A percentile compares a stretch with the other conserved stretches of the same genome.
These are phyloP conservation scores for Pseudochromis fuscus DNA, from an alignment of 2,797 vertebrate genomes.

Conservation along the genomic window DNA sequence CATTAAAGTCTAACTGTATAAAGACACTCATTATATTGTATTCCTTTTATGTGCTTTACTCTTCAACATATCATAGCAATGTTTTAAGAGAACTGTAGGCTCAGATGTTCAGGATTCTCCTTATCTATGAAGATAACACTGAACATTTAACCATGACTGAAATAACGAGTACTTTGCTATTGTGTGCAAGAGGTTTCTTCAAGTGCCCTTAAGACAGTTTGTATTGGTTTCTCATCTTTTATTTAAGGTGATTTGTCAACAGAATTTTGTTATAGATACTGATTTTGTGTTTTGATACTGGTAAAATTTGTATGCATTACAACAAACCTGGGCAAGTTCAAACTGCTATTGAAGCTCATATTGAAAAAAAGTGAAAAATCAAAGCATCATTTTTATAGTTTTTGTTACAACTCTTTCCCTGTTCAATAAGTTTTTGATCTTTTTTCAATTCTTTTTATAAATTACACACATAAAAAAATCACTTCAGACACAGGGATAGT, in stretches of 20 bases:
- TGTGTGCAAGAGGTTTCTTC: not conserved
- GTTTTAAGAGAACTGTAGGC: conserved; percentile 23
- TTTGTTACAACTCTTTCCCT: not conserved
- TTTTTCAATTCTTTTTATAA: conserved; percentile 13
- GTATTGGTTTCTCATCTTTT: not conserved
- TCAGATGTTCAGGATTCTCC: conserved; percentile 23
- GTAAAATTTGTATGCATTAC: not conserved
- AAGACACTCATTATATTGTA: conserved; percentile 30
- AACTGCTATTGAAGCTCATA: not conserved
- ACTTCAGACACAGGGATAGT: conserved; percentile 3
- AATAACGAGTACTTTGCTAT: conserved; percentile 18
- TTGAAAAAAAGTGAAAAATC: not conserved
- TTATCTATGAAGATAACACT: conserved; percentile 14
- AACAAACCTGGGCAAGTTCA: not conserved
- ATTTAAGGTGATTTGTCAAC: not conserved
- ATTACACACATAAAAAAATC: conserved; percentile 35
- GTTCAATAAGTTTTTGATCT: conserved; percentile 30
- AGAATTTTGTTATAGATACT: not conserved
- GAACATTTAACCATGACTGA: conserved; percentile 27
- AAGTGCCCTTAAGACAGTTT: not conserved
- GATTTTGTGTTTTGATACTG: conserved; percentile 1
- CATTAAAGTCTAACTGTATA: conserved; percentile 28
- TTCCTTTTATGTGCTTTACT: conserved; percentile 17
- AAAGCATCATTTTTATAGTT: conserved; percentile 8
- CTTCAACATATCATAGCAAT: conserved; percentile 15